phyloP scores from a whole-genome alignment of 2,113 vertebrate genomes.

The Hippocampus mohnikei region DNA sequence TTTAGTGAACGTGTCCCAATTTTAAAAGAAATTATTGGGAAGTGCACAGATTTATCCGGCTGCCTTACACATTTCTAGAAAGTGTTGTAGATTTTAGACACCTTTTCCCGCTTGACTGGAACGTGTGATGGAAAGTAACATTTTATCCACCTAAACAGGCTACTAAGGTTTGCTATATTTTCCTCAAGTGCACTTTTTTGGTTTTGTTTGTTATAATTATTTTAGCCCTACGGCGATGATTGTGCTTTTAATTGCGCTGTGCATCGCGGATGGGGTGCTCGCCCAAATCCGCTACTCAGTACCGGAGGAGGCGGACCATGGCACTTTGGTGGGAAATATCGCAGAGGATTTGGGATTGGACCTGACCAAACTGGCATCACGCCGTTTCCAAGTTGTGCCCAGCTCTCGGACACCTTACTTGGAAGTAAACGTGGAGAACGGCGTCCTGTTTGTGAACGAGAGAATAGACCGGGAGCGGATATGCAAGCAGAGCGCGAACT shows the following conservation, averaged over 20 bases:
- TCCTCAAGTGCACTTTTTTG: conserved; percentile 62
- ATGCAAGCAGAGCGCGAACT: conserved; percentile 89
- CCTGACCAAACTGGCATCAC: conserved; percentile 93
- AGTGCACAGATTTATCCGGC: not conserved
- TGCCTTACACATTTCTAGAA: not conserved
- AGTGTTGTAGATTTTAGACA: not conserved
- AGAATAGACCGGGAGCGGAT: conserved; percentile 95
- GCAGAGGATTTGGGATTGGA: conserved; percentile 97
- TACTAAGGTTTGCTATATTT: conserved; percentile 28
- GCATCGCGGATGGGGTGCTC: conserved; percentile 80
- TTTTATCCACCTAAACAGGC: conserved; percentile 36
- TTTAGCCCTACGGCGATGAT: conserved; percentile 69
- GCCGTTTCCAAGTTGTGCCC: conserved; percentile 91
- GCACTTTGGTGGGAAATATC: conserved; percentile 97
- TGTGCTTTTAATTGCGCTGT: conserved; percentile 81
- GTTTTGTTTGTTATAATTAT: not conserved
- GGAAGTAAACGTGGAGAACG: conserved; percentile 94
- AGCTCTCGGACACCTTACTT: conserved; percentile 90
- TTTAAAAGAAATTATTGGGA: conserved; percentile 14
- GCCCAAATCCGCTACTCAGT: conserved; percentile 95
- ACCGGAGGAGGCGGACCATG: conserved; percentile 93
- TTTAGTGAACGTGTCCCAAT: not conserved
- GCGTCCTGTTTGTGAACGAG: conserved; percentile 88
- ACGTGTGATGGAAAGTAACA: conserved; percentile 50
- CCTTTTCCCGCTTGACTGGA: conserved; percentile 9